These are phyloP conservation scores for Tetraodon nigroviridis DNA, from an alignment of 2,113 vertebrate species.

Conservation along the genomic window DNA sequence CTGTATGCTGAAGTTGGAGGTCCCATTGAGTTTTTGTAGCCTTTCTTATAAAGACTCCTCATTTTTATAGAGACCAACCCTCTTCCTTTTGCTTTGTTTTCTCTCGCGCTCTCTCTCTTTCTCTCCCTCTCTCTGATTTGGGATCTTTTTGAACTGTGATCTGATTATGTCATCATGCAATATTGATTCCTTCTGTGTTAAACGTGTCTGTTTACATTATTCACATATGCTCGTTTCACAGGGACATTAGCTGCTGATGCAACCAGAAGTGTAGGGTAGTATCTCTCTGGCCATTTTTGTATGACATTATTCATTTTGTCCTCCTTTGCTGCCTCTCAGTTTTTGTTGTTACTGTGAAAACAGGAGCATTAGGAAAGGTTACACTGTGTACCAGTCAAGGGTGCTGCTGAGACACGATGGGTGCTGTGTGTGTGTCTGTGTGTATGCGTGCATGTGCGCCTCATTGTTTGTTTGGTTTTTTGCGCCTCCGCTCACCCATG, in stretches of 20 bases:
- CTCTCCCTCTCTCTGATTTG: constrained; percentile 65
- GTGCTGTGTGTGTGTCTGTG: constrained; percentile 21
- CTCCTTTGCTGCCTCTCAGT: constrained; percentile 47
- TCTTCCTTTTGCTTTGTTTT: constrained; percentile 71
- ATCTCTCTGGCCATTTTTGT: constrained; percentile 45
- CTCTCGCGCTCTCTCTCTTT: constrained; percentile 27
- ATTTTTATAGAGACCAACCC: constrained; percentile 75
- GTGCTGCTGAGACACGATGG: constrained; percentile 54
- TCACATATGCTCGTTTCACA: constrained; percentile 60
- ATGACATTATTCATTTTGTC: constrained; percentile 43
- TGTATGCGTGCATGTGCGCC: constrained; percentile 12
- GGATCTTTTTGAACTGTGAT: constrained; percentile 82
- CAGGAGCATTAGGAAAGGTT: constrained; percentile 49
- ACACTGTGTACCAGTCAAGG: constrained; percentile 67
- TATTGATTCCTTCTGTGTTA: constrained; percentile 78
- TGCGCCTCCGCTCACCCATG: constrained; percentile 39
- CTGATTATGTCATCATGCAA: constrained; percentile 81
- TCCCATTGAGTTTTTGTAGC: constrained; percentile 89
- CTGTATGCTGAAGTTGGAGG: constrained; percentile 95
- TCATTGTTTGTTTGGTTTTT: constrained; percentile 46
- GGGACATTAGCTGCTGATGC: constrained; percentile 62
- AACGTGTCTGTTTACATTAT: constrained; percentile 80
- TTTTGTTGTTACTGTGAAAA: constrained; percentile 50
- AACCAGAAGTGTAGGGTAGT: constrained; percentile 57
- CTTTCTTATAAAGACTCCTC: constrained; percentile 84